Evolutionary conservation across 1,140 invertebrate species (phyloP), one percentile per base, ranked within the genome.

Genomic region (Condylostylus longicornis): DNA sequence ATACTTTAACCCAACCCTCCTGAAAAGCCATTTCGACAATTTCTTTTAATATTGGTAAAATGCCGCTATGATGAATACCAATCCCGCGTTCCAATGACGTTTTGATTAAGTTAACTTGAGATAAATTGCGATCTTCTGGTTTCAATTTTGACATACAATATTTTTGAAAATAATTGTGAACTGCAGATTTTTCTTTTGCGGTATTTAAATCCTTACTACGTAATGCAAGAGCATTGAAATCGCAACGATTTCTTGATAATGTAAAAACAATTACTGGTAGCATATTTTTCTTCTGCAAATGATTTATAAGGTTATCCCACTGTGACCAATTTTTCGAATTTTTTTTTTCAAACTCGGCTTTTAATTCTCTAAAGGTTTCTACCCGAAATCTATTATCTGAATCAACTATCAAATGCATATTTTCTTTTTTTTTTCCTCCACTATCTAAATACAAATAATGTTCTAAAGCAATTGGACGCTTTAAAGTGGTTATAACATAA

Each of bases 1-100:
- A 61, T 37, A 97, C 68, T 75, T 90, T 65, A 5, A 98, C 85
- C 38, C 86, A 69, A 2, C 89, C 85, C 50, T 72, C 72, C 54
- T 93, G 84, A 61, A 98, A 98, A 1, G 97, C 64, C 74, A 98
- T 84, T 66, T 98, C 95, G 0, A 98, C 91, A 33, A 97, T 88
- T 70, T 98, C 95, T 59, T 98, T 97, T 1, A 98, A 67, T 46
- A 98, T 84, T 0, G 94, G 94, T 35, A 98, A 62, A 46, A 98
- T 91, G 15, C 94, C 93, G 63, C 90, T 95, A 58, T 98, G 94
- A 67, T 98, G 94, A 12, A 98, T 77, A 1, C 91, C 94, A 42
- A 98, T 82, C 1, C 95, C 95, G 45, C 78, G 72, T 50, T 77
- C 73, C n/a, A 96, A 55, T 9, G 91, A 71, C 30, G 79, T 70